phyloP scores from a whole-genome alignment of 2,888 invertebrate species.

The Standfussiana lucernea region DNA sequence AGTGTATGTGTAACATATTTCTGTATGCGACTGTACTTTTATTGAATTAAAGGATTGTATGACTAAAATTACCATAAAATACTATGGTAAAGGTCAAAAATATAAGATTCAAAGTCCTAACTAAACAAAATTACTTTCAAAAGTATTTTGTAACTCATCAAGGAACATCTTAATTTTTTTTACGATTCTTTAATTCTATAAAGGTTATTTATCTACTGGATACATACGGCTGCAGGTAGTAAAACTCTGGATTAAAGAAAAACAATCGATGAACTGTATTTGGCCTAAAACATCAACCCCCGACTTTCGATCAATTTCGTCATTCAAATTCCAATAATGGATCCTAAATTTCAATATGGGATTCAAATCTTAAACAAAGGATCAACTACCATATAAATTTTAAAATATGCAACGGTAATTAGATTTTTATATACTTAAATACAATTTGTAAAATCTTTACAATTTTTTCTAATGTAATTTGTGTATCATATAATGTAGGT shows the following conservation, averaged over 20 bases:
- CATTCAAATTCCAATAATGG: not conserved
- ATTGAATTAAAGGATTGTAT: slow-evolving; percentile 21
- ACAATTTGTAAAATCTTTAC: slow-evolving; percentile 68
- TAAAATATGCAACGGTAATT: slow-evolving; percentile 50
- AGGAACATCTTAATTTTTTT: too few species aligned
- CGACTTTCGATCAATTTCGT: slow-evolving; percentile 6
- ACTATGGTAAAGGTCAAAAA: not conserved
- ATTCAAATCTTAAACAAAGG: not conserved
- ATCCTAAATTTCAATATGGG: not conserved
- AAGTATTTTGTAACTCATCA: slow-evolving; percentile 1
- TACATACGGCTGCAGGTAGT: slow-evolving; percentile 7
- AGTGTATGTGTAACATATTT: slow-evolving; percentile 38
- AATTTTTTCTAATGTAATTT: slow-evolving; percentile 69
- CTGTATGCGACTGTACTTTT: slow-evolving; percentile 31
- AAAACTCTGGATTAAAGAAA: not conserved
- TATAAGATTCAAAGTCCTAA: not conserved
- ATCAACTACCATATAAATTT: slow-evolving; percentile 14
- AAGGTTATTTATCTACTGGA: not conserved
- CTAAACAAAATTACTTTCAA: not conserved
- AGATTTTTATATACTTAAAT: slow-evolving; percentile 66
- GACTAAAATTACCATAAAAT: not conserved
- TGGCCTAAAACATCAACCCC: slow-evolving; percentile 21
- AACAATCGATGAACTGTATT: not conserved
- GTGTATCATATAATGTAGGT: slow-evolving; percentile 74
- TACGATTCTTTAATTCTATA: slow-evolving; percentile 28